Evolutionary conservation across 1,140 invertebrate species (phyloP).

Genomic region (Saxidomus purpurata): DNA sequence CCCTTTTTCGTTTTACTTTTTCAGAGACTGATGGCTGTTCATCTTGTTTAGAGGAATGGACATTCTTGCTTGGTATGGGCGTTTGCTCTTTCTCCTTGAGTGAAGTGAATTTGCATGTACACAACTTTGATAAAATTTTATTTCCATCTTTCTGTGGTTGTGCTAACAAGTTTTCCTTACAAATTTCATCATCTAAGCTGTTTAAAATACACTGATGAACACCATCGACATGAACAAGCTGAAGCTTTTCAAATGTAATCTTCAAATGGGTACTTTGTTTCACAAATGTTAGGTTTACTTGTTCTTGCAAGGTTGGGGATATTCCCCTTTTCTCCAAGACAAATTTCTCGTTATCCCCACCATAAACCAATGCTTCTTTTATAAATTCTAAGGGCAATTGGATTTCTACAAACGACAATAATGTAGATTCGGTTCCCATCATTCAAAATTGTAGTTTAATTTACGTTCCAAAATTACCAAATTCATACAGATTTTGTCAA

Average conservation of each 20-base stretch:
- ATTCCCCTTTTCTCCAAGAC: background rate
- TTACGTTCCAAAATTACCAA: background rate
- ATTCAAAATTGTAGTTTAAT: background rate
- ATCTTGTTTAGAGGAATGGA: background rate
- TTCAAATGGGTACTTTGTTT: background rate
- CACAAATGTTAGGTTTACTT: background rate
- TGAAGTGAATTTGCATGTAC: background rate
- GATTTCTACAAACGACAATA: background rate
- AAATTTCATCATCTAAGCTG: background rate
- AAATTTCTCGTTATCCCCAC: background rate
- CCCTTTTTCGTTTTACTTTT: slow-evolving; percentile 46
- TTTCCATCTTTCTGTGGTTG: background rate
- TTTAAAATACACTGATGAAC: slow-evolving; percentile 5
- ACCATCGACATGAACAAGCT: background rate
- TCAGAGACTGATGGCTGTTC: background rate
- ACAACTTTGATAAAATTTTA: background rate
- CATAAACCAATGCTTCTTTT: background rate
- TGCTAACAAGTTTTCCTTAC: background rate
- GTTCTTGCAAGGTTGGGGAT: background rate
- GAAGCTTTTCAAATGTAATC: background rate
- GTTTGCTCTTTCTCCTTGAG: background rate
- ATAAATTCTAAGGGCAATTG: slow-evolving; percentile 1
- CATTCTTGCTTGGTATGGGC: background rate
- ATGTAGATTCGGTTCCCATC: too few relatives aligned
- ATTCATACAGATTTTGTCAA: background rate